Evolutionary conservation across 2,888 invertebrate genomes (phyloP).

Genomic region (Choreutis nemorana): DNA sequence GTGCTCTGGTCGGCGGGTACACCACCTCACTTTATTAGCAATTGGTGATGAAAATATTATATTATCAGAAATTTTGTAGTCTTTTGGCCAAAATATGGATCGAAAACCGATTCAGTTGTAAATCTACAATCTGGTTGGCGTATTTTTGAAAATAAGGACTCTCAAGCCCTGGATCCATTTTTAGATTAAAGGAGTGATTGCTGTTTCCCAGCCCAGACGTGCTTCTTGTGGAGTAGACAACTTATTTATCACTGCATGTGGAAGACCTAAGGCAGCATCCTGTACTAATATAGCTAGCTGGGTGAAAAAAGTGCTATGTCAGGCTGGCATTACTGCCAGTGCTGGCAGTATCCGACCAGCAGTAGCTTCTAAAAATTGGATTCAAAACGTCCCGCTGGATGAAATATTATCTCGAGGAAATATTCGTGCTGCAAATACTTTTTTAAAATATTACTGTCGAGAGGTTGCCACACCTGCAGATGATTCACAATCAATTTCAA

Average conservation of each 20-base stretch:
- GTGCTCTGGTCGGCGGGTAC: slow-evolving; percentile 6
- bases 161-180: background rate
- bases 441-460: too few relatives aligned
- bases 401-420: slow-evolving; percentile 7
- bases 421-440: slow-evolving; percentile 8
- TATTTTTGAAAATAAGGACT: background rate
- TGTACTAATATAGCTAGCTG: slow-evolving; percentile 10
- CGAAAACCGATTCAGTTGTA: background rate
- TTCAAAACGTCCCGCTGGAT: too few relatives aligned
- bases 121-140: slow-evolving; percentile 1
- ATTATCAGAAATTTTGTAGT: background rate
- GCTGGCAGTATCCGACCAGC: slow-evolving; percentile 10
- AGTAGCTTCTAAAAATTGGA: slow-evolving; percentile 9
- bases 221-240: background rate
- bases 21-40: background rate
- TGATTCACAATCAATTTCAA: too few relatives aligned
- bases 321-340: slow-evolving; percentile 5
- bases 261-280: slow-evolving; percentile 6
- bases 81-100: too few relatives aligned
- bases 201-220: background rate
- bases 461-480: slow-evolving; percentile 2
- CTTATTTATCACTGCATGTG: slow-evolving; percentile 1
- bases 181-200: slow-evolving; percentile 1
- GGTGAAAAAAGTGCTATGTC: slow-evolving; percentile 7
- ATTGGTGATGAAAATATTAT: background rate